These are phyloP conservation scores for Andrena bicolor DNA, from an alignment of 2,888 invertebrate genomes.

Conservation along the genomic window DNA sequence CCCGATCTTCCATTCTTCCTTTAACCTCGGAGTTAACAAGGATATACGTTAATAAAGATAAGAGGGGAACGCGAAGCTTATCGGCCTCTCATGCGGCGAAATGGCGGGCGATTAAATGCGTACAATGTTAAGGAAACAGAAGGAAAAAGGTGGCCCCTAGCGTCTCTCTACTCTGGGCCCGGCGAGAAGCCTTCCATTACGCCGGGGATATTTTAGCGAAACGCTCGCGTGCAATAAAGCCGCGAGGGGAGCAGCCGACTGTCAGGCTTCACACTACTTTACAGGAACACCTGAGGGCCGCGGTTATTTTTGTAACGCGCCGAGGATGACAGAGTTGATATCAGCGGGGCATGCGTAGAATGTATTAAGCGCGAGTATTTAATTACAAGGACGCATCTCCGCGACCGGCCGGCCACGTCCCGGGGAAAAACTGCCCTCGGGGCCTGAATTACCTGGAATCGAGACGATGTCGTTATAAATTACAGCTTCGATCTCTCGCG, in stretches of 20 bases:
- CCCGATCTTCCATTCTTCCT: neutral
- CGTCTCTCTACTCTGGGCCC: neutral
- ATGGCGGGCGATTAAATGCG: constrained; percentile 41
- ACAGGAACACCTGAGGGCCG: neutral
- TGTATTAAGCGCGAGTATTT: constrained; percentile 30
- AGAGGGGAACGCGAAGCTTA: constrained; percentile 24
- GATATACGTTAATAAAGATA: constrained; percentile 53
- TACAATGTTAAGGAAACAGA: neutral
- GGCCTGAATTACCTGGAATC: constrained; percentile 13
- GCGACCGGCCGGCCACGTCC: constrained; percentile 10
- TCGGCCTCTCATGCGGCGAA: constrained; percentile 9
- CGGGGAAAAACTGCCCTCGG: constrained; percentile 14
- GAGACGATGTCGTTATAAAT: constrained; percentile 6
- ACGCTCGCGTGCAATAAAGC: constrained; percentile 31
- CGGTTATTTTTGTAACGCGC: constrained; percentile 21
- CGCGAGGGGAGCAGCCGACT: neutral
- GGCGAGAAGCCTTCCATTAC: constrained; percentile 35
- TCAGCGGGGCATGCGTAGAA: constrained; percentile 4
- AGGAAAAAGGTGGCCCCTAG: neutral
- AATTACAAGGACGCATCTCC: constrained; percentile 55
- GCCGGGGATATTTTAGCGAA: constrained; percentile 34
- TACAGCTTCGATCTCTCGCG: neutral
- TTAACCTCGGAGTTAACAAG: constrained; percentile 31
- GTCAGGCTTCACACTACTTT: neutral
- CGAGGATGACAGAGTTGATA: neutral